Percentiles rank a stretch among this genome's conserved stretches.
These are phyloP conservation scores for Heteronetta atricapilla DNA, from an alignment of 2,113 vertebrate genomes.

Conservation along the genomic window DNA sequence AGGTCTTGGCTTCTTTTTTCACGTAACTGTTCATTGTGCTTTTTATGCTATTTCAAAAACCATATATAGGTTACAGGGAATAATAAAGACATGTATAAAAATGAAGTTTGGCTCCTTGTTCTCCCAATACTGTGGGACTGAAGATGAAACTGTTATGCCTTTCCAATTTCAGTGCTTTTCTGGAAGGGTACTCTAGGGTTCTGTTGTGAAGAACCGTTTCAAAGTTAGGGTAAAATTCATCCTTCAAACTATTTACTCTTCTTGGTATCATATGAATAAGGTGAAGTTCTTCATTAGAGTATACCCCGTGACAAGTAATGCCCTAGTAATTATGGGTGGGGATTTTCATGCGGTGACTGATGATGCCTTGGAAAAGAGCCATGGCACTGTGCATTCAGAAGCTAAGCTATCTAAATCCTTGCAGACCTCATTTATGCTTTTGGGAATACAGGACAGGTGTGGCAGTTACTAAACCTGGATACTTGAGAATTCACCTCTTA, in stretches of 20 bases:
- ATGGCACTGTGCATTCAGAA: slow-evolving; percentile 30
- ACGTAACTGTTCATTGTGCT: background rate
- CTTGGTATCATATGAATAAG: slow-evolving; percentile 49
- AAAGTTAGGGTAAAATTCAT: slow-evolving; percentile 36
- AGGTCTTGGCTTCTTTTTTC: background rate
- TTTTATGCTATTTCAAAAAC: slow-evolving; percentile 2
- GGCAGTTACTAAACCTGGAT: slow-evolving; percentile 68
- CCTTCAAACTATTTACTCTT: slow-evolving; percentile 27
- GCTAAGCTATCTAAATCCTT: slow-evolving; percentile 67
- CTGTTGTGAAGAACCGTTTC: slow-evolving; percentile 22
- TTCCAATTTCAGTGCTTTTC: background rate
- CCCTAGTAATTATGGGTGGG: slow-evolving; percentile 60
- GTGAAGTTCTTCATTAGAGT: slow-evolving; percentile 1
- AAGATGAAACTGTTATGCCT: background rate
- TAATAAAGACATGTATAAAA: slow-evolving; percentile 40
- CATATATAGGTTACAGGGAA: background rate
- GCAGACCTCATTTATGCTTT: slow-evolving; percentile 64
- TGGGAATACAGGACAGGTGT: slow-evolving; percentile 67
- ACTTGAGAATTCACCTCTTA: slow-evolving; percentile 53
- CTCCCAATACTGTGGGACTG: background rate
- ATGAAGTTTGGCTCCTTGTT: background rate
- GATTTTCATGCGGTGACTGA: slow-evolving; percentile 54
- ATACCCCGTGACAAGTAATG: slow-evolving; percentile 22
- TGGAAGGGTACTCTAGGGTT: background rate
- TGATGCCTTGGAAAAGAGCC: slow-evolving; percentile 55